Conservation (phyloP, 2,888 invertebrate genomes). For the Cheilosia grossa region DNA sequence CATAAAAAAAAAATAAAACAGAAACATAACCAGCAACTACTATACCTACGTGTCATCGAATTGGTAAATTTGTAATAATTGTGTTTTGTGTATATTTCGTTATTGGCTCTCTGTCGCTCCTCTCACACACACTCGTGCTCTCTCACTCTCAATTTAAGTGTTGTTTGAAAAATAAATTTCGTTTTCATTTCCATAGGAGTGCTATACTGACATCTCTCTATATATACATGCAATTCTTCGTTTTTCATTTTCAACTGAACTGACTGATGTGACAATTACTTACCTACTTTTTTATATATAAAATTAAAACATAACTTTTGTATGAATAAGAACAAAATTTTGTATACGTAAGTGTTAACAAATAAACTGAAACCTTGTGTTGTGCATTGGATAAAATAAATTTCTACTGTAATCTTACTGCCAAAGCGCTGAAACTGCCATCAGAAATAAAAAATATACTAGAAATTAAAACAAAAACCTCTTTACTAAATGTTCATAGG, state of each 20-base stretch:
- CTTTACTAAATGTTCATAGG: slow-evolving; percentile 23
- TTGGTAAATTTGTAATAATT: not conserved
- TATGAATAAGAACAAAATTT: slow-evolving; percentile 17
- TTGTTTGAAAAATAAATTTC: slow-evolving; percentile 64
- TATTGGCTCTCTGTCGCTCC: not conserved
- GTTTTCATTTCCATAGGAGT: slow-evolving; percentile 70
- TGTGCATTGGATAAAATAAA: slow-evolving; percentile 57
- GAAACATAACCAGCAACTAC: too few relatives aligned
- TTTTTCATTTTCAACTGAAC: slow-evolving; percentile 24
- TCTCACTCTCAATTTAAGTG: slow-evolving; percentile 46
- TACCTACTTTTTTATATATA: slow-evolving; percentile 8
- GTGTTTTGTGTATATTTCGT: slow-evolving; percentile 8
- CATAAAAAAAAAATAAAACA: not conserved
- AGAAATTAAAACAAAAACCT: not conserved
- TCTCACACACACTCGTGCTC: not conserved
- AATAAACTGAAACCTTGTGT: slow-evolving; percentile 63
- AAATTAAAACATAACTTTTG: slow-evolving; percentile 10
- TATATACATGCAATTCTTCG: slow-evolving; percentile 12
- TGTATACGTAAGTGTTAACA: slow-evolving; percentile 59
- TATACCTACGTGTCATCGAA: not conserved
- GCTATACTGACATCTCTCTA: slow-evolving; percentile 41
- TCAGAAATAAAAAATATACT: slow-evolving; percentile 41
- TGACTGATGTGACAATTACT: slow-evolving; percentile 62
- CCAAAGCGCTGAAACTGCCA: slow-evolving; percentile 67
- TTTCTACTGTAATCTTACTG: slow-evolving; percentile 51